Percentiles rank a stretch among this genome's conserved stretches.
Conservation (phyloP, 2,113 vertebrate genomes). For the Gopherus evgoodei region DNA sequence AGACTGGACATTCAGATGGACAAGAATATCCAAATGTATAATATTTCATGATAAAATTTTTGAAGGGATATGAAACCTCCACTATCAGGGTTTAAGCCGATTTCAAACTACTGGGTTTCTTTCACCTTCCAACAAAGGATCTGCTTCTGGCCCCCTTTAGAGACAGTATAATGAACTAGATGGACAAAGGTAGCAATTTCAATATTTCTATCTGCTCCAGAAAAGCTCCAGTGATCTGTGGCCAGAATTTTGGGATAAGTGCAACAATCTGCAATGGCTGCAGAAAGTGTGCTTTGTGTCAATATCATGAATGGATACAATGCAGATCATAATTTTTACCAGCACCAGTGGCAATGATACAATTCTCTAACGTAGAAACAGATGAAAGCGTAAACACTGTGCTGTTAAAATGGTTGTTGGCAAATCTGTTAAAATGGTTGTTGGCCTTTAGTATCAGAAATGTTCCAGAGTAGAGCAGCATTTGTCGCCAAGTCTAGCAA, state of each 20-base stretch:
- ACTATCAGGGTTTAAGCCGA: neutral
- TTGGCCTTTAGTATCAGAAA: neutral
- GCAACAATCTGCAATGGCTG: neutral
- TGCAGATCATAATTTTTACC: constrained; percentile 18
- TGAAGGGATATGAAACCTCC: rapidly evolving
- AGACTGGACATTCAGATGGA: neutral
- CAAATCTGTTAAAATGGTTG: neutral
- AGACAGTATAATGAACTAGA: constrained; percentile 33
- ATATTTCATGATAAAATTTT: neutral
- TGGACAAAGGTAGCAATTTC: neutral
- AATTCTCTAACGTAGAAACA: neutral
- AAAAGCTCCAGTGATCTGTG: neutral
- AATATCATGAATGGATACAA: neutral
- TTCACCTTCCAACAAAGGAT: neutral
- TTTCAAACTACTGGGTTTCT: neutral
- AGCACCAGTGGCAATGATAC: neutral
- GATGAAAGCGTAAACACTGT: neutral
- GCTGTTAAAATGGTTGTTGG: neutral
- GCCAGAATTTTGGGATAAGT: neutral
- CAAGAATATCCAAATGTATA: neutral
- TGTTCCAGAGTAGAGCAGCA: neutral
- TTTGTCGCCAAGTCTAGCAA: neutral
- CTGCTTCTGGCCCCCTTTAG: neutral
- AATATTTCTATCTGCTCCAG: neutral
- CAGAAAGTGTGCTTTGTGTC: neutral